Conservation (phyloP, 2,888 invertebrate genomes). For the Dendrolimus pini region DNA sequence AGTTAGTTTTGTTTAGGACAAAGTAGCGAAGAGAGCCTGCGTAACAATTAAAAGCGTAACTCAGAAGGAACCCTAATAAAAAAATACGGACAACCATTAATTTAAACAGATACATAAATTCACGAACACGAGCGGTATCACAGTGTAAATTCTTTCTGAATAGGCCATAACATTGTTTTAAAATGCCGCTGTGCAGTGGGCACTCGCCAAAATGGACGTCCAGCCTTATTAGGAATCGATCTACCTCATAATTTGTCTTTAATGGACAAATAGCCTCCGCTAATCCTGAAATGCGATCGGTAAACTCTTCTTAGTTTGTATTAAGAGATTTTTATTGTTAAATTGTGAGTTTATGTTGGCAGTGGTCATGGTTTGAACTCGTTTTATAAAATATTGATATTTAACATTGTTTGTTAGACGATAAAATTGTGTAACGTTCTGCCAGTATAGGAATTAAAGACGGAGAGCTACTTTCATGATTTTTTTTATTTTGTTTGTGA, state of each 20-base stretch:
- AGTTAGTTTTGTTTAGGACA: no score
- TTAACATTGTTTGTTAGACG: no score
- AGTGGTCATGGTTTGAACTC: neutral
- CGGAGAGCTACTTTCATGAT: no score
- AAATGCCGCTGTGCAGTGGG: slow-evolving; percentile 17
- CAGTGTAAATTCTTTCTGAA: slow-evolving; percentile 23
- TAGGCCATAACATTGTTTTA: slow-evolving; percentile 28
- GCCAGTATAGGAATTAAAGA: no score
- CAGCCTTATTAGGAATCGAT: slow-evolving; percentile 26
- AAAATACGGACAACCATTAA: neutral
- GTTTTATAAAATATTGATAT: no score
- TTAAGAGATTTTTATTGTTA: neutral
- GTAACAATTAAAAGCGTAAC: no score
- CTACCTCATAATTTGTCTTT: slow-evolving; percentile 27
- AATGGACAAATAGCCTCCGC: slow-evolving; percentile 32
- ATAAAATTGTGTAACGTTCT: no score
- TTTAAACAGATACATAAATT: neutral
- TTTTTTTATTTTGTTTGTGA: no score
- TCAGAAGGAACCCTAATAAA: neutral
- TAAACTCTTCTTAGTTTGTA: neutral
- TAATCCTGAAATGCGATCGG: slow-evolving; percentile 14
- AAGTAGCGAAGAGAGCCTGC: no score
- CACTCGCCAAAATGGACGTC: slow-evolving; percentile 22
- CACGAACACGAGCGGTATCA: slow-evolving; percentile 14
- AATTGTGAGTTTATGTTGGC: neutral